Base-by-base conservation (phyloP, 2,888 invertebrate species). In the Amaurobius ferox region DNA sequence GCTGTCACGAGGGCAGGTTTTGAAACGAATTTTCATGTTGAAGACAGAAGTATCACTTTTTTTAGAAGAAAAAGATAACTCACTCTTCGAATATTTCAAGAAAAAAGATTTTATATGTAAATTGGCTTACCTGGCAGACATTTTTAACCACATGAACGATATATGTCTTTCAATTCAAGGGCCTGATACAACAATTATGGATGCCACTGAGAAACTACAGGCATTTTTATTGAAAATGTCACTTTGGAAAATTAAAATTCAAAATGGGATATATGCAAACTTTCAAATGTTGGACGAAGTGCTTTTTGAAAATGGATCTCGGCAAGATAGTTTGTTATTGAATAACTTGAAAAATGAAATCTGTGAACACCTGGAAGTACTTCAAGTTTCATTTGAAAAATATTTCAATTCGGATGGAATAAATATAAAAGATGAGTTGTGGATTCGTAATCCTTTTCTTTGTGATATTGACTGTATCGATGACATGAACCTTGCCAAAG, bases 211-310 rank as follows among this genome's bases (percentile, higher is more conserved):
- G 70, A 79, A 79, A 79, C 70, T 79, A 79, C 78, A 79, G 62
- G 70, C 78, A 79, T 79, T 79, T 70, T 79, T 79, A 79, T 79
- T 29, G 78, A 79, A 79, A 79, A 62, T 79, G 70, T 70, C 70
- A 62, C 70, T 79, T 62, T 79, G 78, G 70, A 79, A 79, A 79
- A 79, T 70, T 79, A 79, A 61, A 79, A 79, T 70, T 79, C 62
- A 70, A 79, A 70, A 70, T 79, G 78, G 70, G 70, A 79, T 79
- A 79, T 79, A 71, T 70, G 78, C 70, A 79, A 79, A 79, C 78
- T 79, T 70, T 79, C 70, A 79, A 79, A 79, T 79, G 78, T 70
- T 79, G 70, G 78, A 79, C 61, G 62, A 79, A 71, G 61, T 39
- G 70, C 70, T 61, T 70, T 70, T 62, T 79, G 62, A 79, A 79